A percentile compares a stretch with the other conserved stretches of the same genome.
Evolutionary conservation across 2,113 vertebrate species (phyloP).

Genomic region (Bos javanicus): DNA sequence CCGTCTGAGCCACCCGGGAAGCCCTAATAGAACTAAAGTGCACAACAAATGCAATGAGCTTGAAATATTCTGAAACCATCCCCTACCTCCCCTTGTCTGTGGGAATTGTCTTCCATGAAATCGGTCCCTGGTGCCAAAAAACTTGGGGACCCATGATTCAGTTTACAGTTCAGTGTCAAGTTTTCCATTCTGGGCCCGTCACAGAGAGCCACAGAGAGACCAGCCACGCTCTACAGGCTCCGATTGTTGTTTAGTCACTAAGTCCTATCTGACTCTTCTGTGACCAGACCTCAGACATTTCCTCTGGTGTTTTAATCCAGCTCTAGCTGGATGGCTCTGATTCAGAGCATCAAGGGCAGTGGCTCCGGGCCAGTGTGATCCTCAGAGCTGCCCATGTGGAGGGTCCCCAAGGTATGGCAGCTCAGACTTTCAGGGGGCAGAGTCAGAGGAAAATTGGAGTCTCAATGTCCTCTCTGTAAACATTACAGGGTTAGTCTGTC

Average conservation of each 20-base stretch:
- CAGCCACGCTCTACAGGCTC: neutral
- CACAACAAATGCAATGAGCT: neutral
- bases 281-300: neutral
- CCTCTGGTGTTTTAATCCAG: neutral
- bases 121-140: neutral
- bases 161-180: neutral
- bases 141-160: neutral
- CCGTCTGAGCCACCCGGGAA: accelerated
- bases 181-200: neutral
- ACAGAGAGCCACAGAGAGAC: neutral
- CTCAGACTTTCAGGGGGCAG: neutral
- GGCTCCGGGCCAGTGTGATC: neutral
- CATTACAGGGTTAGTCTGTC: neutral
- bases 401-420: neutral
- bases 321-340: neutral
- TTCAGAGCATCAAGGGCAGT: neutral
- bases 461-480: neutral
- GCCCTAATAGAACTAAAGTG: neutral
- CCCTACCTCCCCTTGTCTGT: neutral
- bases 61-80: neutral
- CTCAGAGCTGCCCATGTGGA: neutral
- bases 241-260: neutral
- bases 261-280: neutral
- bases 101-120: neutral
- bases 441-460: neutral